A percentile compares a stretch with the other conserved stretches of the same genome.
Evolutionary conservation across 2,113 vertebrate genomes (phyloP).

Genomic region (Malaclemys terrapin): DNA sequence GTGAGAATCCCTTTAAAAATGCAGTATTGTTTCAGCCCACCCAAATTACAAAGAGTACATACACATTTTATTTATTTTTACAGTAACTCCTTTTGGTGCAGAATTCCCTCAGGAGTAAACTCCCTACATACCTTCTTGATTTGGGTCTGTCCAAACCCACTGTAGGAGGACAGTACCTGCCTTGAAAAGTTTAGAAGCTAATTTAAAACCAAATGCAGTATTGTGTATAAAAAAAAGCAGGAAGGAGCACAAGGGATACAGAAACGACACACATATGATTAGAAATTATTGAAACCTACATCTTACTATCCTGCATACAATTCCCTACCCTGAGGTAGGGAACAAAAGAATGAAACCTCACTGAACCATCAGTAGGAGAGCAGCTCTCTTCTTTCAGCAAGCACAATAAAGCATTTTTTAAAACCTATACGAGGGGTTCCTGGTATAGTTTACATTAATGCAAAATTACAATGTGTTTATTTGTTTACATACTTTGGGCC

Average conservation of each 20-base stretch:
- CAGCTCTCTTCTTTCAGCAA: rapidly evolving
- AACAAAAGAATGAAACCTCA: not conserved
- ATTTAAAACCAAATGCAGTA: not conserved
- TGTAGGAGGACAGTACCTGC: not conserved
- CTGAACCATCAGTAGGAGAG: not conserved
- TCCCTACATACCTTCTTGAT: not conserved
- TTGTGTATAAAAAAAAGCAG: not conserved
- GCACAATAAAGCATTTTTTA: not conserved
- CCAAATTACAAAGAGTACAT: not conserved
- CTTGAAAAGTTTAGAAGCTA: not conserved
- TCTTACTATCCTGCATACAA: not conserved
- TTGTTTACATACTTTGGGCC: not conserved
- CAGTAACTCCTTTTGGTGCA: no score
- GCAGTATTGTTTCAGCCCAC: not conserved
- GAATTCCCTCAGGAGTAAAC: no score
- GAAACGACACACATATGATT: not conserved
- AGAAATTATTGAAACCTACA: not conserved
- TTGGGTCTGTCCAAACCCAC: not conserved
- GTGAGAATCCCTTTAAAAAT: not conserved
- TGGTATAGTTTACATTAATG: not conserved
- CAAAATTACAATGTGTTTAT: not conserved
- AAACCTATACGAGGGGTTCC: not conserved
- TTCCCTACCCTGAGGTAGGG: not conserved
- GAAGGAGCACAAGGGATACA: not conserved
- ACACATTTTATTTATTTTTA: not conserved